Evolutionary conservation across 2,888 invertebrate genomes (phyloP), one percentile per base, ranked within the genome.

Genomic region (Cordilura impudica): DNA sequence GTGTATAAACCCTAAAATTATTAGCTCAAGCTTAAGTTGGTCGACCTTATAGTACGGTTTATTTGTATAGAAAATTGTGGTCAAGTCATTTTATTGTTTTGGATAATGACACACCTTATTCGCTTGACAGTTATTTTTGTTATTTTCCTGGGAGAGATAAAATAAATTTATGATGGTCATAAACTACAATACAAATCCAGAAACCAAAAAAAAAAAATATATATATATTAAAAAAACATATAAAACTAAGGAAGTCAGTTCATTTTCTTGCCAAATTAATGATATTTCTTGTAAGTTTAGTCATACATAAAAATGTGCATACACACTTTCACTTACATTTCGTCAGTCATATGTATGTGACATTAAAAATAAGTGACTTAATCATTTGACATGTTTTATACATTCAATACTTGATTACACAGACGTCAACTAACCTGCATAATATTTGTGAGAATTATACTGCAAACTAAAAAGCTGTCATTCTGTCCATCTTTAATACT

Each of bases 161-260:
- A 72, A 56, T 53, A 65, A 63, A 78, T 73, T 78, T 69, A 78
- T 78, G 61, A 60, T 63, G 51, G 39, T 31, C 49, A 63, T 70
- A 69, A 69, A 72, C 47, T 39, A 56, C n/a, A 60, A 54, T 14
- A 53, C 21, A 21, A 56, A 45, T 26, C 29, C 54, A 54, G 7
- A 53, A n/a, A 53, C 26, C 12, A n/a, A 39, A 35, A 35, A 35
- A 2, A 10, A 10, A 1, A 63, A 35, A 51, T 1, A 45, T 26
- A 47, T 35, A 10, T 16, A 21, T 39, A 39, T 18, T 16, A 16
- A 14, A 2, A 10, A 31, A 47, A 51, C 0, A 12, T 47, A 4
- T 14, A 21, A 54, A 60, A 53, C 14, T 12, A 29, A 63, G 69
- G 23, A 73, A 73, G 39, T 54, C 19, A 54, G n/a, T n/a, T n/a